Conservation (phyloP, 2,797 vertebrate species). For the Antrozous pallidus region DNA sequence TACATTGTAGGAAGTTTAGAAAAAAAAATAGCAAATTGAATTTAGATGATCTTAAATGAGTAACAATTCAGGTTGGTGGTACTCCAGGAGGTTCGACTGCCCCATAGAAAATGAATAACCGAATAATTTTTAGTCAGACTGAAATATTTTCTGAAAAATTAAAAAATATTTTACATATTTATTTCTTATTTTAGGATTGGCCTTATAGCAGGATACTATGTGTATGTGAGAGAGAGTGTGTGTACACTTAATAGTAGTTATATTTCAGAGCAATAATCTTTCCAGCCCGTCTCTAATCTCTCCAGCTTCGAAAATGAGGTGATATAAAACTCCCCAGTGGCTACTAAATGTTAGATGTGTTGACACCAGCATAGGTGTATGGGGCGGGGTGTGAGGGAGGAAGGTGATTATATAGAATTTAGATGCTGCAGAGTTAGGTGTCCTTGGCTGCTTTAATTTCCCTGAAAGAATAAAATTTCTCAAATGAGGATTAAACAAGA, state of each 20-base stretch:
- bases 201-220: neutral
- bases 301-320: slow-evolving; percentile 46
- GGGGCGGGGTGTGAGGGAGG: neutral
- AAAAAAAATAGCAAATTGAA: slow-evolving; percentile 68
- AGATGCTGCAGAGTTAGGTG: slow-evolving; percentile 49
- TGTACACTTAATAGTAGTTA: slow-evolving; percentile 11
- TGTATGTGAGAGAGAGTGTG: neutral
- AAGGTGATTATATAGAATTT: slow-evolving; percentile 31
- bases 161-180: neutral
- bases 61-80: slow-evolving; percentile 66
- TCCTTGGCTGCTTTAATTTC: slow-evolving; percentile 27
- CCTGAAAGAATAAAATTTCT: slow-evolving; percentile 55
- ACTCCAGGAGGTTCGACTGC: slow-evolving; percentile 72
- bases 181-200: slow-evolving; percentile 39
- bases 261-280: slow-evolving; percentile 65
- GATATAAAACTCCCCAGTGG: slow-evolving; percentile 50
- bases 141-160: slow-evolving; percentile 66
- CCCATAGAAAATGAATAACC: slow-evolving; percentile 71
- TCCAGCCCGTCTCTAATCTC: slow-evolving; percentile 36
- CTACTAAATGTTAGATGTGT: slow-evolving; percentile 61
- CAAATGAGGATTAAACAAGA: slow-evolving; percentile 57
- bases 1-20: slow-evolving; percentile 64
- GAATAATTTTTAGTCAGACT: slow-evolving; percentile 63
- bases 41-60: slow-evolving; percentile 64
- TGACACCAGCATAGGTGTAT: neutral